These are phyloP conservation scores for Deilephila porcellus DNA, from an alignment of 2,888 invertebrate genomes.

Conservation along the genomic window DNA sequence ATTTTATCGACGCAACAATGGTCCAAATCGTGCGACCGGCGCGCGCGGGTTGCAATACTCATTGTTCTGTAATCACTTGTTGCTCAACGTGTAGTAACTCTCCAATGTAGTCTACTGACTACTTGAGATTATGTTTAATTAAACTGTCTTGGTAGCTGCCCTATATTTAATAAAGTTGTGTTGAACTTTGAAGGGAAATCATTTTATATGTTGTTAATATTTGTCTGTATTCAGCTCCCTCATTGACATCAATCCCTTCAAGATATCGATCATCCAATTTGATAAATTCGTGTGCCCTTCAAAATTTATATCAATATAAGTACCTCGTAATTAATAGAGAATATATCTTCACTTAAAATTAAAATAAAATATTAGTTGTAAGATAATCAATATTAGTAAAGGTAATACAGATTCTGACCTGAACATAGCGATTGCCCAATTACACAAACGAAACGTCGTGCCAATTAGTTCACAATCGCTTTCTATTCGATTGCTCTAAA, in stretches of 20 bases:
- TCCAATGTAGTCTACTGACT: background rate
- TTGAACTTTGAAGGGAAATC: too few relatives aligned
- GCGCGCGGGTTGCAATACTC: conserved; percentile 61
- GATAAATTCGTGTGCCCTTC: too few relatives aligned
- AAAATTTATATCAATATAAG: too few relatives aligned
- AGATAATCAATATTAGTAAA: too few relatives aligned
- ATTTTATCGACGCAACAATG: conserved; percentile 44
- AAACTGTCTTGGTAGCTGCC: background rate
- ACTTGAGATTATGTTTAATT: background rate
- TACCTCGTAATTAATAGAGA: too few relatives aligned
- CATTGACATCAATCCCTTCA: too few relatives aligned
- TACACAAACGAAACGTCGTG: conserved; percentile 32
- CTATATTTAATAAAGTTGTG: background rate
- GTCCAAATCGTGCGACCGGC: conserved; percentile 69
- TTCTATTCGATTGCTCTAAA: conserved; percentile 31
- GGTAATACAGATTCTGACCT: background rate
- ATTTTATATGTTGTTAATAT: too few relatives aligned
- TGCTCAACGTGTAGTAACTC: conserved; percentile 49
- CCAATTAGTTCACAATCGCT: conserved; percentile 37
- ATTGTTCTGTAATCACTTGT: conserved; percentile 70
- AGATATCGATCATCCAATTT: too few relatives aligned
- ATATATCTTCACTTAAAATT: too few relatives aligned
- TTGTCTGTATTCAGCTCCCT: too few relatives aligned
- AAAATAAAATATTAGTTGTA: too few relatives aligned
- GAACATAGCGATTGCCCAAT: conserved; percentile 29